Base-by-base conservation (phyloP, 2,113 vertebrate genomes). In the Chaetorhynchus papuensis region DNA sequence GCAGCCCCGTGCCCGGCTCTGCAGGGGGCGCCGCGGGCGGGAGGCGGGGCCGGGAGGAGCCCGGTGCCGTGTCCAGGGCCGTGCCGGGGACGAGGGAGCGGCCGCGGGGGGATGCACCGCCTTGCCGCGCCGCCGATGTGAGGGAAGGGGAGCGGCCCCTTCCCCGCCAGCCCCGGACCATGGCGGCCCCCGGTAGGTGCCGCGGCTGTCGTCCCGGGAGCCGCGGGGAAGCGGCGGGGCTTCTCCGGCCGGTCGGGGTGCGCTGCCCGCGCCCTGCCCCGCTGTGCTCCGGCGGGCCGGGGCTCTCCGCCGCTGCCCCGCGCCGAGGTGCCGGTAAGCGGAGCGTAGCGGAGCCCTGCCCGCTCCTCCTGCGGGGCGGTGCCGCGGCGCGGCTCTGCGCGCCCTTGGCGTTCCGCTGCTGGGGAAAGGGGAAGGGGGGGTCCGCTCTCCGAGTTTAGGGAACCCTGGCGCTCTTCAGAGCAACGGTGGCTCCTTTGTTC, bases 111-210 rank as follows among this genome's bases (percentile, higher is more conserved):
- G 27, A 10, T 10, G 26, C 14, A 26, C 18, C 54, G 28, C 47
- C 2, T 13, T 12, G 15, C 23, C 19, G 50, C 7, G 28, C 49
- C 27, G 82, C 47, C 54, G 53, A 80, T 50, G 89, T 93, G 66
- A 93, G 66, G 42, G 11, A 20, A 21, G 33, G n/a, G 57, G 13
- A 86, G 64, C 49, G 11, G 22, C 49, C 41, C 8, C 31, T 54
- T 72, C 22, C 31, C 45, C 35, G 33, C 31, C 49, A 37, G 57
- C 56, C 22, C 33, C 28, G 66, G 59, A 50, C 72, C 68, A 96
- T 96, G 95, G 69, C 84, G 6, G 44, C 10, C 35, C 59, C 80
- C 28, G 91, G 92, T 96, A 94, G 70, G 94, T 91, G 74, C 53
- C 9, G 30, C 9, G 69, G 44, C 59, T 28, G 52, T 27, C 9